Evolutionary conservation across 2,113 vertebrate species (phyloP).

Genomic region (Cebus imitator): DNA sequence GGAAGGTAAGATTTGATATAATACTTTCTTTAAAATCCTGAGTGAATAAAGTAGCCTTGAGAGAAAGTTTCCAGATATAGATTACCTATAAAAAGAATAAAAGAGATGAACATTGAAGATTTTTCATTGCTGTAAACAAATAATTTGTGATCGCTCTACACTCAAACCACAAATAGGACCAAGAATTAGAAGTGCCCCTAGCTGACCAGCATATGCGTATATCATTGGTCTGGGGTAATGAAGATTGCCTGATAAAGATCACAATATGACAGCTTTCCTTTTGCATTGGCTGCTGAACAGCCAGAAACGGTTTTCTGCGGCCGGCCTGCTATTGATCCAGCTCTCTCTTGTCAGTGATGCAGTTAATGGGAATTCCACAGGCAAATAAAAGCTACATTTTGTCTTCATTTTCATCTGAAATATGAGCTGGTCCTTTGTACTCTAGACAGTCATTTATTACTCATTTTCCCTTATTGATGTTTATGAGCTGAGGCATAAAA

Average conservation of each 20-base stretch:
- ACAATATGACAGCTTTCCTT: constrained; percentile 99
- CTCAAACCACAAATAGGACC: constrained; percentile 83
- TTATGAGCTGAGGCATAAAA: constrained; percentile 92
- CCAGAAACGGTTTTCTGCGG: constrained; percentile 91
- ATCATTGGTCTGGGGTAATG: constrained; percentile 93
- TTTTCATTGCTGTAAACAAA: constrained; percentile 88
- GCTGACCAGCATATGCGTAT: constrained; percentile 89
- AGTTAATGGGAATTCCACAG: constrained; percentile 92
- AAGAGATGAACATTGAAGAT: constrained; percentile 84
- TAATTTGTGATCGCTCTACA: constrained; percentile 85
- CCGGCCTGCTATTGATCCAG: constrained; percentile 92
- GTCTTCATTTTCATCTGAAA: constrained; percentile 92
- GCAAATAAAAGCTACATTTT: constrained; percentile 91
- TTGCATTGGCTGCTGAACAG: constrained; percentile 93
- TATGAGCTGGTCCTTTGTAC: constrained; percentile 92
- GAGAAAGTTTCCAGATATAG: constrained; percentile 85
- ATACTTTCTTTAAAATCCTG: constrained; percentile 79
- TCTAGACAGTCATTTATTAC: constrained; percentile 91
- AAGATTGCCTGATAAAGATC: constrained; percentile 98
- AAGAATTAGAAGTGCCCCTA: constrained; percentile 87
- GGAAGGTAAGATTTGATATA: constrained; percentile 73
- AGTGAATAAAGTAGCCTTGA: constrained; percentile 79
- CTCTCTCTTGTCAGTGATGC: constrained; percentile 89
- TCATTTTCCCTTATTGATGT: constrained; percentile 93
- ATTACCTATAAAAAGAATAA: constrained; percentile 89